Evolutionary conservation across 2,888 invertebrate species (phyloP).

Genomic region (Conomelus anceps): DNA sequence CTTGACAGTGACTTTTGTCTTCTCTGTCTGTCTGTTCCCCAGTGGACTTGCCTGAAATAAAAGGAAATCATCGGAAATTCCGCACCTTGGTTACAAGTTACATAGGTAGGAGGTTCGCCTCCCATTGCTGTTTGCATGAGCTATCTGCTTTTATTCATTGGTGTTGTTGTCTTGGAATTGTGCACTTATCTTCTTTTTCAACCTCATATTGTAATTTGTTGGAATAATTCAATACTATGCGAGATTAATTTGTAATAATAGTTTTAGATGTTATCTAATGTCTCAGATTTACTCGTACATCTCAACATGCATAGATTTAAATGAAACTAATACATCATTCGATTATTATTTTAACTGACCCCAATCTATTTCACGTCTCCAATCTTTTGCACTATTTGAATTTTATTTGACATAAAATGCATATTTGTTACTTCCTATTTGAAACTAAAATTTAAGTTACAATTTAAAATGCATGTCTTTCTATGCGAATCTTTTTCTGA

Average conservation of each 20-base stretch:
- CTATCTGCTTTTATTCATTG: not conserved
- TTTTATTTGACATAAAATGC: not conserved
- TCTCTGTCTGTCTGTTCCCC: constrained; percentile 33
- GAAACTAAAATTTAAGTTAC: not conserved
- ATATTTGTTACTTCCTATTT: not conserved
- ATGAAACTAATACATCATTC: not conserved
- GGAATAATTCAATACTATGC: not conserved
- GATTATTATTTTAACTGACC: not conserved
- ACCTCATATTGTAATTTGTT: not conserved
- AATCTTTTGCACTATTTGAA: not conserved
- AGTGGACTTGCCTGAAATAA: constrained; percentile 99
- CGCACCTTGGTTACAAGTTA: constrained; percentile 98
- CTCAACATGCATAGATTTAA: not conserved
- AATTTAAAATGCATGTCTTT: not conserved
- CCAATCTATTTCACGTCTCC: not conserved
- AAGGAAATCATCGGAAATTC: constrained; percentile 98
- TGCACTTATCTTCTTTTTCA: not conserved
- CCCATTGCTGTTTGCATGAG: constrained; percentile 20
- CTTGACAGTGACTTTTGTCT: constrained; percentile 16
- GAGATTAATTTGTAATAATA: not conserved
- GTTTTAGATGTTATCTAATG: not conserved
- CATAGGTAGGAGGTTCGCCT: constrained; percentile 70
- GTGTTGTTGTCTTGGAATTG: not conserved
- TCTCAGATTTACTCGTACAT: not conserved
- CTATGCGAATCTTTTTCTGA: not conserved